Evolutionary conservation across 2,888 invertebrate genomes (phyloP), one percentile per base, ranked within the genome.

Genomic region (Aspidiotus rigidus): DNA sequence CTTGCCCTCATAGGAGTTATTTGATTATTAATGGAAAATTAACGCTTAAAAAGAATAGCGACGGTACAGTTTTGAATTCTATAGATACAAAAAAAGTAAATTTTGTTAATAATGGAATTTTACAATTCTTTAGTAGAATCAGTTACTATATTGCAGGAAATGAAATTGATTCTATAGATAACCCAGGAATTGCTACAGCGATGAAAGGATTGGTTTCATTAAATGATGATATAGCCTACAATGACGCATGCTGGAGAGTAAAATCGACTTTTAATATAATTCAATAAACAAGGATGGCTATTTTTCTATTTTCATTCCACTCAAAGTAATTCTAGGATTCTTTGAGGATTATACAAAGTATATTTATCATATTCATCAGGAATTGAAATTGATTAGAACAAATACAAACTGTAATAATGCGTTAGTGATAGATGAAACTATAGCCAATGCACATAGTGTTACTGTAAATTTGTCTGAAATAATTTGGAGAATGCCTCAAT

Each of bases 141-240:
- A 63, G n/a, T 63, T 63, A 63, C 44, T 63, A 1, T 28, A 63
- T 63, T 15, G 63, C 28, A 44, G 53, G 54, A 15, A 53, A 63
- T 54, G 63, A 63, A 39, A 54, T 63, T 63, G 63, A 63, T 54
- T 63, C 54, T 63, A 39, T 63, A 53, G 63, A 63, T 54, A 63
- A 53, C 17, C 63, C 63, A 13, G 63, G 39, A 15, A 56, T 16
- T 56, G 56, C 56, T 5, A 56, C 56, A n/a, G 56, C 56, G 3
- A 56, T 56, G 7, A 56, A 56, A 56, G 56, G 56, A 56, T 5
- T 56, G 7, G 56, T 56, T 3, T 56, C 56, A 5, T 56, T 56
- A 1, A 56, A 56, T 56, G 16, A 56, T 56, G 56, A 56, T 16
- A 56, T 56, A 56, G 56, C 56, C 56, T 56, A 56, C 7, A 2